Evolutionary conservation across 2,797 vertebrate genomes (phyloP).

Genomic region (Chelidonichthys spinosus): DNA sequence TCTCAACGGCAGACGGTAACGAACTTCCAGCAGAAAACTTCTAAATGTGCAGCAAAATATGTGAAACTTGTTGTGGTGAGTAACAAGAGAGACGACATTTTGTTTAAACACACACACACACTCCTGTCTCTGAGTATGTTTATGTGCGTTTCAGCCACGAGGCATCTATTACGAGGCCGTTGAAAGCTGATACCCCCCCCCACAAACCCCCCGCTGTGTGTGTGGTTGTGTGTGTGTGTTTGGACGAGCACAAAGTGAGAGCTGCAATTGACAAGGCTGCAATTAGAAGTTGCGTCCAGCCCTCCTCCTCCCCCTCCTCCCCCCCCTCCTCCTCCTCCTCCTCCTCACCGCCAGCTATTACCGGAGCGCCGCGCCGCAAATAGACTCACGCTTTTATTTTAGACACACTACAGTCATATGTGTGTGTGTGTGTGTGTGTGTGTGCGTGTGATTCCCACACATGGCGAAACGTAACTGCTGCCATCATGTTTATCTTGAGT

Average conservation of each 20-base stretch:
- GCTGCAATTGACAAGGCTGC: slow-evolving; percentile 72
- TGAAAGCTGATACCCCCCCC: slow-evolving; percentile 52
- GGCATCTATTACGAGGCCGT: slow-evolving; percentile 43
- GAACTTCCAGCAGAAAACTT: no score
- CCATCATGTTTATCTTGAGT: no score
- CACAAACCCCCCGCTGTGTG: slow-evolving; percentile 21
- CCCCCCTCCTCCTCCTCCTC: slow-evolving; percentile 64
- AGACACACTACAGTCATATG: slow-evolving; percentile 58
- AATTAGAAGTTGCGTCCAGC: slow-evolving; percentile 66
- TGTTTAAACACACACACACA: no score
- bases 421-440: slow-evolving; percentile 18
- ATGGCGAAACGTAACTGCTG: background rate
- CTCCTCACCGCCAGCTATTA: slow-evolving; percentile 68
- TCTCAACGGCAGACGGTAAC: no score
- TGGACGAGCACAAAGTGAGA: slow-evolving; percentile 52
- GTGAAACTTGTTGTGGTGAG: no score
- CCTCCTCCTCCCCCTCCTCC: no score
- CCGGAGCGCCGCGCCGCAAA: slow-evolving; percentile 60
- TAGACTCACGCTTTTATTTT: slow-evolving; percentile 67
- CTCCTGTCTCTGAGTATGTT: background rate
- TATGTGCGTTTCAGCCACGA: slow-evolving; percentile 25
- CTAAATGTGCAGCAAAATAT: no score
- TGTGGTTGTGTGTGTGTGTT: slow-evolving; percentile 31
- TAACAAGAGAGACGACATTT: no score
- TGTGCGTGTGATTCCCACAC: slow-evolving; percentile 11